Evolutionary conservation across 2,113 vertebrate genomes (phyloP).

Genomic region (Rallus limicola): DNA sequence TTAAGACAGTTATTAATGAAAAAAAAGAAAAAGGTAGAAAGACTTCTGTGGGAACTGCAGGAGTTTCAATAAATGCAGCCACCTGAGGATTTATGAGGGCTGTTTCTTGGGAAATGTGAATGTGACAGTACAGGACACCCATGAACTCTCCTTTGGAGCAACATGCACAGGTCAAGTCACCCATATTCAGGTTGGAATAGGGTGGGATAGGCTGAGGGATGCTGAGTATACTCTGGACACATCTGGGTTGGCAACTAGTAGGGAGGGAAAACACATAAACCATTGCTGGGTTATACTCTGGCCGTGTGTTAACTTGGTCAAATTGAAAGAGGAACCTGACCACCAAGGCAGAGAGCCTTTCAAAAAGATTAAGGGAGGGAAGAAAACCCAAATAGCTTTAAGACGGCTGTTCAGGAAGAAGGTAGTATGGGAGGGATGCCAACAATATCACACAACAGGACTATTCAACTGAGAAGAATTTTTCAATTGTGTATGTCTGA

Average conservation of each 20-base stretch:
- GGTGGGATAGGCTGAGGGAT: not conserved
- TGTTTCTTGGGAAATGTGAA: not conserved
- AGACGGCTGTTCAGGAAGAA: not conserved
- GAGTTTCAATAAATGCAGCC: not conserved
- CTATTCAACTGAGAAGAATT: not conserved
- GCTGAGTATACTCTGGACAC: not conserved
- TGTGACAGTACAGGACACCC: not conserved
- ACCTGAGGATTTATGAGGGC: not conserved
- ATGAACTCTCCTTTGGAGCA: not conserved
- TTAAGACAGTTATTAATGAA: not conserved
- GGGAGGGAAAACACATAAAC: not conserved
- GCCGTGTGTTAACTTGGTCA: not conserved
- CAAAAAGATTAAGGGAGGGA: not conserved
- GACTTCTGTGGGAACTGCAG: not conserved
- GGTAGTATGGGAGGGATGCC: too few species aligned
- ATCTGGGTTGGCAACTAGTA: not conserved
- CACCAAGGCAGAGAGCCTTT: not conserved
- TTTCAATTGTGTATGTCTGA: not conserved
- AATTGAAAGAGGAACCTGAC: not conserved
- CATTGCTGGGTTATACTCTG: not conserved
- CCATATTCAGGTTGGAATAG: not conserved
- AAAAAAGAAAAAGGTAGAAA: not conserved
- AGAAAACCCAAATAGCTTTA: not conserved
- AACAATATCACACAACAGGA: not conserved
- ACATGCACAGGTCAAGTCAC: fast-evolving